Evolutionary conservation across 1,140 invertebrate species (phyloP), one percentile per base, ranked within the genome.

Genomic region (Lepidostoma basale): DNA sequence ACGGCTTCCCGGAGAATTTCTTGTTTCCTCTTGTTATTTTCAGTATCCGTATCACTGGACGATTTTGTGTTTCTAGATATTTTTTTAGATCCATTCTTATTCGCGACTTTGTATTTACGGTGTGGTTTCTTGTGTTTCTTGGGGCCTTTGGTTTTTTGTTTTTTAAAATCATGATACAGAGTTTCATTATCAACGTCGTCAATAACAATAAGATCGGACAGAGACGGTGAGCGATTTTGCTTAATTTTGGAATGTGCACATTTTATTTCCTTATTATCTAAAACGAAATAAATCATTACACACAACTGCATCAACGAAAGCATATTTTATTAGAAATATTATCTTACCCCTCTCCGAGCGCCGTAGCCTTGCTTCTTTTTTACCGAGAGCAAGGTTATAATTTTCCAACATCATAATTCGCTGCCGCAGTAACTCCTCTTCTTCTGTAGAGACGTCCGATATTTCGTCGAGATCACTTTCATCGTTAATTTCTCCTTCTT

Each of bases 401-500:
- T 62, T 68, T 42, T 68, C 66, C 6, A 68, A 44, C n/a, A 62
- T 26, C 22, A 52, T 44, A 26, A 68, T 68, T 23, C 66, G 59
- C 58, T 56, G 25, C 22, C 44, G 18, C 33, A 68, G 28, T n/a
- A 68, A 39, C 16, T 20, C 18, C 42, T 68, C 66, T 39, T 68
- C 66, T 28, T 62, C 66, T 1, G 58, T 49, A 10, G 66, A 68
- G 3, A 68, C 58, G 18, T 67, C 65, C 1, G 65, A 59, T 0
- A 60, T 33, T 5, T 62, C 66, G 39, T 58, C 66, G 2, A 62
- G 45, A 59, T 68, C 66, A 23, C 58, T 68, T 10, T 33, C 58
- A 5, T 54, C 59, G 54, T 67, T 45, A n/a, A 68, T 68, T 40
- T 68, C 66, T 62, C 66, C 59, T 26, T 68, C 66, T 62, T 68